Base-by-base conservation (phyloP, 2,113 vertebrate genomes). In the Tachysurus fulvidraco region DNA sequence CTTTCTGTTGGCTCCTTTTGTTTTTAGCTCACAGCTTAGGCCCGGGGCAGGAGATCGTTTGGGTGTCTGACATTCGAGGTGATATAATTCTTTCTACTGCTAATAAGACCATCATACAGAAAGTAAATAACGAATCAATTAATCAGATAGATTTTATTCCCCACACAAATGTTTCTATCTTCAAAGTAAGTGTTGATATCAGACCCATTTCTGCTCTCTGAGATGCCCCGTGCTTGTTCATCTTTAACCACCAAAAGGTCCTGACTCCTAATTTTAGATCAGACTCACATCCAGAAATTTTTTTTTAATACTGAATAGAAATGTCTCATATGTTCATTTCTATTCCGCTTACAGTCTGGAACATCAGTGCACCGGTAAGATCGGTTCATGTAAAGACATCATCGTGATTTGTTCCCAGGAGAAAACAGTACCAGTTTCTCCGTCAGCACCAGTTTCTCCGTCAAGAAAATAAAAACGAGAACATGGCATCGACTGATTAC, bases 381-480 rank as follows among this genome's bases (percentile, higher is more conserved):
- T 7, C 5, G 46, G 46, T 71, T 41, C 19, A 69, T 8, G 16
- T 41, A 9, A 36, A 41, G 9, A 41, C 67, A 11, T n/a, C 67
- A 6, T 0, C 16, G 16, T 36, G 30, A 41, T 36, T 71, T 21
- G 0, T 21, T 71, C 67, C 10, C 17, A 2, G 10, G 30, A 71
- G 36, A 71, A 71, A 67, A 16, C 28, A 30, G 28, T 30, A 17
- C 65, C 2, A 30, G 65, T 30, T 25, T 2, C 8, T 11, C 3
- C 5, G 21, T 36, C 67, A n/a, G 16, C 2, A 30, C 9, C 67
- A 4, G 11, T 13, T 21, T 4, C 71, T 13, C 69, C 11, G 44
- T 44, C 69, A 44, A 44, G 10, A 41, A 73, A 73, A 44, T 4
- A 85, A 92, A 91, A 90, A 89, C 93, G 93, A 92, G 50, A 67